phyloP scores from a whole-genome alignment of 2,888 invertebrate genomes.

The Limnephilus marmoratus region DNA sequence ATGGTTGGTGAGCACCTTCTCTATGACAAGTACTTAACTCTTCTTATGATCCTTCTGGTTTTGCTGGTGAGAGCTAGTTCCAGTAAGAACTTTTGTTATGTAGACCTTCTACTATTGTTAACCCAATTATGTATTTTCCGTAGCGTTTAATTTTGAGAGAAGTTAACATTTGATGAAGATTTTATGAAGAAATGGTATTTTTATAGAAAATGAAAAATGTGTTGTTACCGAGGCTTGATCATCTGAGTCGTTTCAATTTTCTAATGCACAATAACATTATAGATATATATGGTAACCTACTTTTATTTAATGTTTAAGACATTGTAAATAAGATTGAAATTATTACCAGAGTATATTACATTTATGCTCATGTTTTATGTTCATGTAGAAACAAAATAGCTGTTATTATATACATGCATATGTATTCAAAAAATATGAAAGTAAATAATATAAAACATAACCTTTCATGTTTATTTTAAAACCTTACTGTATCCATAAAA shows the following conservation, averaged over 20 bases:
- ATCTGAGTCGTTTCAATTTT: slow-evolving; percentile 63
- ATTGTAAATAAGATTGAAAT: slow-evolving; percentile 64
- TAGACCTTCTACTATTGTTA: slow-evolving; percentile 39
- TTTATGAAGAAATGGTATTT: slow-evolving; percentile 62
- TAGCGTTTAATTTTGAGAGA: slow-evolving; percentile 44
- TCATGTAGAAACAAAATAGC: slow-evolving; percentile 61
- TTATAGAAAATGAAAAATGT: slow-evolving; percentile 56
- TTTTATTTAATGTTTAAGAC: slow-evolving; percentile 61
- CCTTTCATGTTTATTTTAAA: neutral
- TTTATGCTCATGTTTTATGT: slow-evolving; percentile 62
- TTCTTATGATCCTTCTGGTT: slow-evolving; percentile 53
- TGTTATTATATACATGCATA: slow-evolving; percentile 60
- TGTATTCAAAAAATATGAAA: slow-evolving; percentile 61
- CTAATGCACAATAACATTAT: slow-evolving; percentile 64
- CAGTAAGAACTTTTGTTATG: slow-evolving; percentile 33
- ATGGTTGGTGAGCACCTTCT: neutral
- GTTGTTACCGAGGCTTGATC: slow-evolving; percentile 54
- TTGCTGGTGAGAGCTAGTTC: slow-evolving; percentile 20
- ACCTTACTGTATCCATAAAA: neutral
- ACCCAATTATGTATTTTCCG: slow-evolving; percentile 29
- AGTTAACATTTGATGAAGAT: slow-evolving; percentile 56
- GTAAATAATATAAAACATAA: slow-evolving; percentile 50
- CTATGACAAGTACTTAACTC: slow-evolving; percentile 51
- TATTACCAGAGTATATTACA: slow-evolving; percentile 62
- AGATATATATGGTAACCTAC: slow-evolving; percentile 53